Evolutionary conservation across 1,140 invertebrate species (phyloP), one percentile per base, ranked within the genome.

Genomic region (Planococcus citri): DNA sequence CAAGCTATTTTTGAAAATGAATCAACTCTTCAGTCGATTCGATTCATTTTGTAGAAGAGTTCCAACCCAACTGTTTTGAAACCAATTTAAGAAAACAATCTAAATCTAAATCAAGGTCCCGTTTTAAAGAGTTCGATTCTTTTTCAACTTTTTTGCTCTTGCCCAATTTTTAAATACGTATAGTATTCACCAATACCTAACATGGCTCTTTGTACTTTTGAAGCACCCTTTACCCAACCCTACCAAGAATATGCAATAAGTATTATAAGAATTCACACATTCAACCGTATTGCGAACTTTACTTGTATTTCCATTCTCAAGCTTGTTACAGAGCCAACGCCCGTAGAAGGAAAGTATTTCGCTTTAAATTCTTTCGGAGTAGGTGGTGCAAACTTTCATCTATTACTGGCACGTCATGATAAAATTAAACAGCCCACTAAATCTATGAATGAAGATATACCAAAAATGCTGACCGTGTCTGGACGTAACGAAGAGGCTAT

Each of bases 401-500:
- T 86, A 24, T 73, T 94, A 9, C 73, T 93, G 0, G 82, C 80
- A 77, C 80, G 78, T 1, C 77, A 83, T 74, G 3, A 75, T 0
- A 85, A 84, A 70, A 73, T 76, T 24, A 86, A 85, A 74, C 69
- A 79, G 1, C 82, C 83, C 69, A 72, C 76, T 14, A 80, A 80
- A 8, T 68, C 74, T 9, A 80, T 83, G 0, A 71, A 76, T 2
- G 82, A 85, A 70, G 75, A 81, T 70, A 69, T 85, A 17, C 85
- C 84, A 0, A 78, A 87, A 71, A 74, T 92, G 17, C 81, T 88
- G 1, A 77, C 79, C 1, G 82, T 82, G 38, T 85, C 85, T 70
- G 86, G 86, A 22, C 81, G 90, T 72, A 89, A 87, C 27, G 82
- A 88, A 75, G 83, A 92, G 70, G 85, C 88, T 1, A 82, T 95